A percentile compares a stretch with the other conserved stretches of the same genome.
These are phyloP conservation scores for Colaptes auratus DNA, from an alignment of 2,113 vertebrate species.

Conservation along the genomic window DNA sequence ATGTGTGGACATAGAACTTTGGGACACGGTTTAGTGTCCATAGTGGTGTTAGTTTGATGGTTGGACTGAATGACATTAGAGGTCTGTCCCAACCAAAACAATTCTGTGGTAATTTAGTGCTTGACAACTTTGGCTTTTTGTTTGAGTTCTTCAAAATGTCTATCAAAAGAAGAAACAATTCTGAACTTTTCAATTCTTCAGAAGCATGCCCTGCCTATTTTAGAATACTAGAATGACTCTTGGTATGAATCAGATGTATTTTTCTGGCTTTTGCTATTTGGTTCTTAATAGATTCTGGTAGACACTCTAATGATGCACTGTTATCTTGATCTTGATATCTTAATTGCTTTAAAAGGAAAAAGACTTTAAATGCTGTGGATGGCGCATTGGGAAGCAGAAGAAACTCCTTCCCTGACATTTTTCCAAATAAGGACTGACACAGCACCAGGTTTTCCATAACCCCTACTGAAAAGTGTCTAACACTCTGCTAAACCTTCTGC, in stretches of 20 bases:
- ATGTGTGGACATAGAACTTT: too few species aligned
- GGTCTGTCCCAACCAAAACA: too few species aligned
- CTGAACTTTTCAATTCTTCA: background rate
- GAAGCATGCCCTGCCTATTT: background rate
- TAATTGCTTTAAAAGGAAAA: constrained; percentile 12
- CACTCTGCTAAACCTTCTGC: background rate
- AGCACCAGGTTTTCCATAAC: background rate
- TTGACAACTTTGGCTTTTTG: background rate
- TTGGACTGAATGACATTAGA: too few species aligned
- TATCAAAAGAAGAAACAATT: background rate
- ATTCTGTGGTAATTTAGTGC: too few species aligned
- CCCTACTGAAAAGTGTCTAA: background rate
- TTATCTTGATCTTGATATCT: background rate
- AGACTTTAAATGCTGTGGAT: background rate
- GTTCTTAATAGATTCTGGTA: background rate
- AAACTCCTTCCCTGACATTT: background rate
- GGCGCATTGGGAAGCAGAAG: background rate
- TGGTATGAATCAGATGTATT: constrained; percentile 5
- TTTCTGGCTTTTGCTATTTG: background rate
- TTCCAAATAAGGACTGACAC: background rate
- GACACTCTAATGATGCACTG: background rate
- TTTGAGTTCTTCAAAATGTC: background rate
- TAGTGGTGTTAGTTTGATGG: too few species aligned
- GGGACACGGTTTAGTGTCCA: too few species aligned
- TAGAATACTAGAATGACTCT: background rate